Percentiles rank a stretch among this genome's conserved stretches.
phyloP scores from a whole-genome alignment of 2,113 vertebrate genomes.

The Sialia sialis region DNA sequence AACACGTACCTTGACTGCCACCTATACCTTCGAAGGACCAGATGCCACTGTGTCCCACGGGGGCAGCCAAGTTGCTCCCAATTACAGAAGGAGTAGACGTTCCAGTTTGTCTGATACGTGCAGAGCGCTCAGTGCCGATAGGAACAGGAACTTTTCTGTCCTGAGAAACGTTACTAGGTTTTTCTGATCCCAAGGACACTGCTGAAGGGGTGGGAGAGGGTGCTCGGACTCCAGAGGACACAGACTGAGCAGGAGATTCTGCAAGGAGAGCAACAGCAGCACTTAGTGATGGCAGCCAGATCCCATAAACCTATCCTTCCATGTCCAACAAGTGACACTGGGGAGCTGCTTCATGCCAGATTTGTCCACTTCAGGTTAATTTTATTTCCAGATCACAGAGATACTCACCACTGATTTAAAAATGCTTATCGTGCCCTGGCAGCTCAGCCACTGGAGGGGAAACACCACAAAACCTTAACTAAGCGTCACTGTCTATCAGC shows the following conservation, averaged over 20 bases:
- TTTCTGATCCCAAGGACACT: constrained; percentile 88
- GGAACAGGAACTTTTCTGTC: constrained; percentile 97
- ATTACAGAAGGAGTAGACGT: constrained; percentile 91
- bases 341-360: neutral
- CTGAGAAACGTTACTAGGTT: constrained; percentile 85
- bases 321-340: rapidly evolving
- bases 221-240: constrained; percentile 88
- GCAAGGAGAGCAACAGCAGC: neutral
- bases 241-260: constrained; percentile 89
- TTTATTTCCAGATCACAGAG: neutral
- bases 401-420: neutral
- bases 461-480: neutral
- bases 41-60: constrained; percentile 96
- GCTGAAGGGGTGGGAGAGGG: constrained; percentile 88
- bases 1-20: constrained; percentile 86
- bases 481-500: neutral
- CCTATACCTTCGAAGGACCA: constrained; percentile 98
- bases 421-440: neutral
- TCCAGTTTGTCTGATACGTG: constrained; percentile 96
- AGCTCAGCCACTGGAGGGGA: neutral
- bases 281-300: neutral
- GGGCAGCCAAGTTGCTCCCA: constrained; percentile 90
- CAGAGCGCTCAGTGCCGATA: constrained; percentile 95
- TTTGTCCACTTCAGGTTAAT: neutral
- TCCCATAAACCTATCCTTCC: neutral